Percentiles rank a stretch among this genome's conserved stretches.
phyloP scores from a whole-genome alignment of 2,888 invertebrate species.

The Chesias legatella region DNA sequence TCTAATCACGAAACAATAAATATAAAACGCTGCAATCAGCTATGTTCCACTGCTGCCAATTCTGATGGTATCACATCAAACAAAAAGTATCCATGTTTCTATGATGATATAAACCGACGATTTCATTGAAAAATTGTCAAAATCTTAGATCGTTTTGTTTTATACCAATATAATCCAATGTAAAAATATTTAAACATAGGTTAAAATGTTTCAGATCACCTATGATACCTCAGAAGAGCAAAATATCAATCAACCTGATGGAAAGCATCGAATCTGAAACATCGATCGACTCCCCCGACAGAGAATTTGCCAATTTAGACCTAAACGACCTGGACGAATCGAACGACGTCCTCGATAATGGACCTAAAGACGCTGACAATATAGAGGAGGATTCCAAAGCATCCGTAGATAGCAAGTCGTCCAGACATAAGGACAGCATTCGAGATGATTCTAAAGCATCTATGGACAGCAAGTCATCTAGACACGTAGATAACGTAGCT shows the following conservation, averaged over 20 bases:
- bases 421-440: slow-evolving; percentile 39
- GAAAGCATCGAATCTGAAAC: slow-evolving; percentile 77
- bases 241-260: slow-evolving; percentile 77
- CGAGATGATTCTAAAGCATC: slow-evolving; percentile 54
- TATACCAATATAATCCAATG: no score
- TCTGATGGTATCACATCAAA: no score
- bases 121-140: no score
- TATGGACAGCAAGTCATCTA: slow-evolving; percentile 43
- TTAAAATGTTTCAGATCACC: slow-evolving; percentile 60
- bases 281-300: slow-evolving; percentile 72
- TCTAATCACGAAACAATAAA: no score
- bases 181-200: no score
- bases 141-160: no score
- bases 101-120: no score
- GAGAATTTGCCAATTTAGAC: slow-evolving; percentile 68
- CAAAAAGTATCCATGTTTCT: no score
- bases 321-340: slow-evolving; percentile 66
- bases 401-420: slow-evolving; percentile 11
- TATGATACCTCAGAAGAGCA: slow-evolving; percentile 70
- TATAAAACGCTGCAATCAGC: no score
- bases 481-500: slow-evolving; percentile 41
- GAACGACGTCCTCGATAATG: slow-evolving; percentile 46
- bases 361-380: slow-evolving; percentile 35
- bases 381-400: slow-evolving; percentile 25
- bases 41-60: no score